These are phyloP conservation scores for Caranx melampygus DNA, from an alignment of 2,113 vertebrate species.

Conservation along the genomic window DNA sequence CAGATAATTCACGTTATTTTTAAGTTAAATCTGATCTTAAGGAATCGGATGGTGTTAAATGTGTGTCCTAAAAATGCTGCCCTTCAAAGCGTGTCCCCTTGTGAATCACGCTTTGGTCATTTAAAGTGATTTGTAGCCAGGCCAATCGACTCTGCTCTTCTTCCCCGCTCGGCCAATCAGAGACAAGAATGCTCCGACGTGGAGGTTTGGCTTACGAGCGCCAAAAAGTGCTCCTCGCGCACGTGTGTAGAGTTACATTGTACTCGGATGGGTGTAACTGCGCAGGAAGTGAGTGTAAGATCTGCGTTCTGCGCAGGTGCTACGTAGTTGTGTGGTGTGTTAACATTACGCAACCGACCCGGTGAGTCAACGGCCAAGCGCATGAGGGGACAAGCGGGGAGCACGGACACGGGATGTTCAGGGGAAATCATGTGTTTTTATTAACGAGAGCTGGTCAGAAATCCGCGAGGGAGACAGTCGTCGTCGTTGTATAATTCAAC, in stretches of 20 bases:
- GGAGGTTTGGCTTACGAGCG: neutral
- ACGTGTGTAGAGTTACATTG: neutral
- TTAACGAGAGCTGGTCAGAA: neutral
- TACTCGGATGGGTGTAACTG: fast-evolving
- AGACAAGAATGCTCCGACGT: neutral
- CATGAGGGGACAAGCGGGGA: constrained; percentile 26
- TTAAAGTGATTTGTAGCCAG: fast-evolving
- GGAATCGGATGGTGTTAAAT: neutral
- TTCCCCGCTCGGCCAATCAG: constrained; percentile 1
- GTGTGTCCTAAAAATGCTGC: neutral
- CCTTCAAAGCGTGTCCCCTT: constrained; percentile 7
- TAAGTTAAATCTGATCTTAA: neutral
- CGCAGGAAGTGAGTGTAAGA: fast-evolving
- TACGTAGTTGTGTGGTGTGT: neutral
- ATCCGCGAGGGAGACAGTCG: fast-evolving
- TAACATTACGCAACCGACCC: neutral
- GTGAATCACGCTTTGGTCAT: constrained; percentile 27
- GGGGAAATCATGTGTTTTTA: neutral
- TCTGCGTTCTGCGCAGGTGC: constrained; percentile 23
- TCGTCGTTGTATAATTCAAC: neutral
- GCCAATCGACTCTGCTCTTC: constrained; percentile 38
- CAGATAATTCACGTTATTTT: neutral
- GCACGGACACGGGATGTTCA: neutral
- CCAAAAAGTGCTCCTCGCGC: neutral
- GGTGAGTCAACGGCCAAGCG: neutral